phyloP scores from a whole-genome alignment of 1,140 invertebrate species.

The Formica selysi region DNA sequence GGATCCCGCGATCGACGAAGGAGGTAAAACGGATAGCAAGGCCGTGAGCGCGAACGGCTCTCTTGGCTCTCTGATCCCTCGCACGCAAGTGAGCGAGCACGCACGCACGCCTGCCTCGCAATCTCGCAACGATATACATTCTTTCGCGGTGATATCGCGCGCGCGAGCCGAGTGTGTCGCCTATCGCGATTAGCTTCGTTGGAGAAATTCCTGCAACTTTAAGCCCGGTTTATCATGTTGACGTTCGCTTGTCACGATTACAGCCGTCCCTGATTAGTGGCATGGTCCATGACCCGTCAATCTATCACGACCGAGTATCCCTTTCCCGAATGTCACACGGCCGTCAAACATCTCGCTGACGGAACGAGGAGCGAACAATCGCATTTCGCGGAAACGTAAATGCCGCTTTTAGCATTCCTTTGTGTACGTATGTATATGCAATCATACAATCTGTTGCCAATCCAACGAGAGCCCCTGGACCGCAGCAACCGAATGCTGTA shows the following conservation, averaged over 20 bases:
- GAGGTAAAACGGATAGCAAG: slow-evolving; percentile 60
- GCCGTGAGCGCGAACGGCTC: too few relatives aligned
- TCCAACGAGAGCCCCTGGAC: slow-evolving; percentile 34
- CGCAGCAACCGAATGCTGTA: slow-evolving; percentile 13
- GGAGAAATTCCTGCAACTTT: slow-evolving; percentile 31
- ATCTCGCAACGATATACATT: slow-evolving; percentile 63
- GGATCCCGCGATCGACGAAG: slow-evolving; percentile 52
- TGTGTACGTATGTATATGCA: slow-evolving; percentile 22
- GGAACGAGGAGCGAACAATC: slow-evolving; percentile 21
- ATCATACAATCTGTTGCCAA: slow-evolving; percentile 1
- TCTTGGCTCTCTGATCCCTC: too few relatives aligned
- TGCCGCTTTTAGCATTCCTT: slow-evolving; percentile 62
- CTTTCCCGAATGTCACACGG: slow-evolving; percentile 69
- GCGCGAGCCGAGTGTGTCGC: background rate
- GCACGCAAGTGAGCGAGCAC: background rate
- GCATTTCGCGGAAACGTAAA: slow-evolving; percentile 61
- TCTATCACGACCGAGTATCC: slow-evolving; percentile 49
- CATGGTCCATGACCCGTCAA: slow-evolving; percentile 72
- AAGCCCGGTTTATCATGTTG: slow-evolving; percentile 73
- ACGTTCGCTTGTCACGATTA: slow-evolving; percentile 66
- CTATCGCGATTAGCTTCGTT: slow-evolving; percentile 6
- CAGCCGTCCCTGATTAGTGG: slow-evolving; percentile 57
- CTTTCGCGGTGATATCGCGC: slow-evolving; percentile 68
- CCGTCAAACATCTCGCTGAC: slow-evolving; percentile 50
- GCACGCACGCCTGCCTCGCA: background rate